Conservation (phyloP, 2,797 vertebrate species). For the Brachyalestes nurse region DNA sequence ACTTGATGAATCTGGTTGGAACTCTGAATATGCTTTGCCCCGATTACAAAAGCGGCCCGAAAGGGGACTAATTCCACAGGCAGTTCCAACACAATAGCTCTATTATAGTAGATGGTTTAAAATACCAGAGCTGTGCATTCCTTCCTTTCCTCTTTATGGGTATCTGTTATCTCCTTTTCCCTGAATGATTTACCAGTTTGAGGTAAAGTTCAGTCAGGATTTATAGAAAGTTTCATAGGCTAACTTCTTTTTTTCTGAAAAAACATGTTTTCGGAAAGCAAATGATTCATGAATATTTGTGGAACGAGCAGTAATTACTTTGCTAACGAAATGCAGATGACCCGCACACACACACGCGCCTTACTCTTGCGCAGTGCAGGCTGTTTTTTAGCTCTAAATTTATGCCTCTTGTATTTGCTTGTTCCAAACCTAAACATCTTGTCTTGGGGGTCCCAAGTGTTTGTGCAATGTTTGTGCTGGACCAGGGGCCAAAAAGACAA, state of each 20-base stretch:
- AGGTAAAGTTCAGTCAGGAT: not conserved
- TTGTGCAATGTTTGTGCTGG: no score
- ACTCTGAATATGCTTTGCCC: not conserved
- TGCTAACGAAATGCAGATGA: slow-evolving; percentile 42
- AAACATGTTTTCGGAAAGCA: not conserved
- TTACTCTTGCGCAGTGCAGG: slow-evolving; percentile 22
- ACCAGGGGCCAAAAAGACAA: no score
- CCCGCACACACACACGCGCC: not conserved
- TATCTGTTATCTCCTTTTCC: not conserved
- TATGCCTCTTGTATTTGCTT: not conserved
- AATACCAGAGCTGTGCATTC: slow-evolving; percentile 13
- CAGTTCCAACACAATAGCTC: slow-evolving; percentile 15
- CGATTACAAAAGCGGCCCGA: not conserved
- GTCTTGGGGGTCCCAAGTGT: no score
- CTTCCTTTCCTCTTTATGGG: slow-evolving; percentile 5
- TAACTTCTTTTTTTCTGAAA: not conserved
- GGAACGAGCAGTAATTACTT: not conserved
- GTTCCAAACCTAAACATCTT: no score
- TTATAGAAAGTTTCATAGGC: not conserved
- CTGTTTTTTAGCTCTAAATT: not conserved
- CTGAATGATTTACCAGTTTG: not conserved
- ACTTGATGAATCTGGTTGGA: not conserved
- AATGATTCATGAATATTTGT: not conserved
- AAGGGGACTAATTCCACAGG: not conserved
- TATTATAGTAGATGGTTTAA: not conserved